phyloP scores from a whole-genome alignment of 2,797 vertebrate genomes.

The Ispidina picta region DNA sequence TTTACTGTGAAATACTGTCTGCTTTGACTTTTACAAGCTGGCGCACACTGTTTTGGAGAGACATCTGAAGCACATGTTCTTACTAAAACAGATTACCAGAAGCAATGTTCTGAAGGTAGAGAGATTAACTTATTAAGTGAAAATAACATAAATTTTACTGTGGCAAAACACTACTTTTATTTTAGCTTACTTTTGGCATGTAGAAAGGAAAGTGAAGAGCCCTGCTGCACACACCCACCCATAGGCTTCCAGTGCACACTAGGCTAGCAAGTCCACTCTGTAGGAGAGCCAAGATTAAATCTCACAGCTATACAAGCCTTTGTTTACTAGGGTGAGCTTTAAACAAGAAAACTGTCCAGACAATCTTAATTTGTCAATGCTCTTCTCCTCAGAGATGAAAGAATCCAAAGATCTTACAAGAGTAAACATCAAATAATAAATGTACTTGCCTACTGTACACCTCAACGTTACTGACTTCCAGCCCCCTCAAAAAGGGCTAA shows the following conservation, averaged over 20 bases:
- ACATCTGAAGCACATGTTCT: not conserved
- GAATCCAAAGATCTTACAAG: not conserved
- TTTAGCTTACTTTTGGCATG: not conserved
- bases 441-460: not conserved
- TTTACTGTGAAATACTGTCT: not conserved
- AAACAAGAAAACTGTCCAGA: not conserved
- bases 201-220: not conserved
- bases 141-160: not conserved
- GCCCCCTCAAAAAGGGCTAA: not conserved
- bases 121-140: not conserved
- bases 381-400: not conserved
- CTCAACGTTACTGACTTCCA: not conserved
- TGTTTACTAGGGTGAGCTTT: not conserved
- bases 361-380: not conserved
- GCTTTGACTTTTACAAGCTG: not conserved
- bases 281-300: not conserved
- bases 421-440: not conserved
- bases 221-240: not conserved
- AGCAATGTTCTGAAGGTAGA: not conserved
- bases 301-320: not conserved
- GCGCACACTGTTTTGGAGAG: not conserved
- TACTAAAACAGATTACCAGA: not conserved
- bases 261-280: not conserved
- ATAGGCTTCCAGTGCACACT: not conserved
- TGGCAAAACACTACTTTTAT: not conserved